Evolutionary conservation across 2,797 vertebrate genomes (phyloP).

Genomic region (Borostomias antarcticus): DNA sequence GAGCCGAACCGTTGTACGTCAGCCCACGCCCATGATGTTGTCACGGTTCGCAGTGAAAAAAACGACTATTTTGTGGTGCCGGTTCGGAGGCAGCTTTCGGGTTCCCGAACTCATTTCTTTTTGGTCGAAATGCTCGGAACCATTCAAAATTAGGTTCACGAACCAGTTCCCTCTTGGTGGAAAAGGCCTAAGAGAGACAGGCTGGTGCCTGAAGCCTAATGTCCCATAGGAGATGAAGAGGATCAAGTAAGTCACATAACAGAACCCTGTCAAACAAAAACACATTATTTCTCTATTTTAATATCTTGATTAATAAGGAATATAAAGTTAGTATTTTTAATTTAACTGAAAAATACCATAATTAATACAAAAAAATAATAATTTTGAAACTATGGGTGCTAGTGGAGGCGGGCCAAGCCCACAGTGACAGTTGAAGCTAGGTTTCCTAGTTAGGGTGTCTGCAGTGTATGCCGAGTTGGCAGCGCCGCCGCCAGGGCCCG

Average conservation of each 20-base stretch:
- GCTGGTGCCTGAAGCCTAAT: too few relatives aligned
- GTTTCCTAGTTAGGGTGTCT: slow-evolving; percentile 35
- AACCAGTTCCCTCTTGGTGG: too few relatives aligned
- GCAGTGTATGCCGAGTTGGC: slow-evolving; percentile 35
- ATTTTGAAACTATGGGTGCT: too few relatives aligned
- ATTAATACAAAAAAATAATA: background rate
- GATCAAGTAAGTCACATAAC: too few relatives aligned
- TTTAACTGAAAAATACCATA: background rate
- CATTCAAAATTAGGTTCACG: background rate
- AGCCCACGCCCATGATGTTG: too few relatives aligned
- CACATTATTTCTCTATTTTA: background rate
- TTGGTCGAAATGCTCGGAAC: background rate
- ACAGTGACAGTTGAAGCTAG: slow-evolving; percentile 20
- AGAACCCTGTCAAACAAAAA: background rate
- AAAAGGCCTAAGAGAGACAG: too few relatives aligned
- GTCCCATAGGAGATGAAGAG: too few relatives aligned
- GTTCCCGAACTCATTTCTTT: background rate
- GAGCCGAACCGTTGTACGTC: too few relatives aligned
- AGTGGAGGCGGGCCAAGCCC: too few relatives aligned
- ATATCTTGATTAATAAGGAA: background rate
- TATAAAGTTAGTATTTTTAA: background rate
- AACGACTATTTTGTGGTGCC: background rate
- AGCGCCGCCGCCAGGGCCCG: slow-evolving; percentile 28
- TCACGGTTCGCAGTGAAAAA: too few relatives aligned
- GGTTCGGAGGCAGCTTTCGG: background rate